Evolutionary conservation across 2,888 invertebrate species (phyloP).

Genomic region (Eupithecia centaureata): DNA sequence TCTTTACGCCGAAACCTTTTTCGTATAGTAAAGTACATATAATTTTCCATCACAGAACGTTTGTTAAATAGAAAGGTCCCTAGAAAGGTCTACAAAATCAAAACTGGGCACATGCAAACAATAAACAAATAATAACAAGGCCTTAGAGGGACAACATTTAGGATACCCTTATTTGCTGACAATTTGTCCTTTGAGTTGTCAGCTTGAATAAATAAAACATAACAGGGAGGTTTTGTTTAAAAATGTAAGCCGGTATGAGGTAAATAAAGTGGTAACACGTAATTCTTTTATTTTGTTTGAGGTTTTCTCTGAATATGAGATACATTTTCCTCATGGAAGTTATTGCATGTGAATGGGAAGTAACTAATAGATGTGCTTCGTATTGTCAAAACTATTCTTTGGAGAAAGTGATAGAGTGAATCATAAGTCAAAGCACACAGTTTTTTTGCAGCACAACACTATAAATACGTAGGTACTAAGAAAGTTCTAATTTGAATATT

Average conservation of each 20-base stretch:
- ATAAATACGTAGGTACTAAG: slow-evolving; percentile 19
- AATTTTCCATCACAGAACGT: background rate
- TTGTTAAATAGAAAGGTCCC: slow-evolving; percentile 34
- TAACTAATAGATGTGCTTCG: no score
- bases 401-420: no score
- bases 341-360: background rate
- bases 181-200: slow-evolving; percentile 51
- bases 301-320: slow-evolving; percentile 1
- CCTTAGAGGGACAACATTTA: slow-evolving; percentile 63
- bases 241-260: slow-evolving; percentile 24
- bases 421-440: no score
- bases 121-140: slow-evolving; percentile 73
- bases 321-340: background rate
- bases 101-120: slow-evolving; percentile 71
- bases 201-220: slow-evolving; percentile 8
- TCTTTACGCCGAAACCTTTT: no score
- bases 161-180: slow-evolving; percentile 56
- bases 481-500: slow-evolving; percentile 35
- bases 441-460: slow-evolving; percentile 11
- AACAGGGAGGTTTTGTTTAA: slow-evolving; percentile 24
- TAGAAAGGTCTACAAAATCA: slow-evolving; percentile 62
- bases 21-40: no score
- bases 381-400: no score
- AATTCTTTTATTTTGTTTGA: slow-evolving; percentile 27
- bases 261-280: slow-evolving; percentile 4